Conservation (phyloP, 2,113 vertebrate species). For the Poecilia latipinna region DNA sequence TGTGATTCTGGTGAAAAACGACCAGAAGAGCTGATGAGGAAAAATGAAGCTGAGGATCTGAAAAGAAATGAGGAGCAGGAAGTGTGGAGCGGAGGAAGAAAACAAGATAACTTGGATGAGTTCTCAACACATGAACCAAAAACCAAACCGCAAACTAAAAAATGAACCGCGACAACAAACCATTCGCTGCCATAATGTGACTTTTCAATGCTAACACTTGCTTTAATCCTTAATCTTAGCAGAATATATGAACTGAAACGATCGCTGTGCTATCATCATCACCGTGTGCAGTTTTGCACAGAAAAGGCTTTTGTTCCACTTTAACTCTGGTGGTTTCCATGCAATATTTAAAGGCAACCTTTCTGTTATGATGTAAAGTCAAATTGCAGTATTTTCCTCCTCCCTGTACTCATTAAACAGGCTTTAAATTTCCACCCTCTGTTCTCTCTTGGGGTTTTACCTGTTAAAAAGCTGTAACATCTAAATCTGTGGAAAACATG, state of each 20-base stretch:
- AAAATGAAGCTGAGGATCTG: neutral
- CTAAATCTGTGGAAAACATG: constrained; percentile 74
- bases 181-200: no score
- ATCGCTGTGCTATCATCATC: no score
- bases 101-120: no score
- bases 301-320: neutral
- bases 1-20: neutral
- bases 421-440: constrained; percentile 69
- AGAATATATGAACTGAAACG: no score
- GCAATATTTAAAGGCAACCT: constrained; percentile 21
- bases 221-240: no score
- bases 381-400: constrained; percentile 29
- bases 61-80: no score
- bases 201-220: no score
- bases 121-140: no score
- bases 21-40: neutral
- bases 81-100: no score
- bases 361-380: constrained; percentile 52
- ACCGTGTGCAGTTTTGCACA: no score
- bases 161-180: no score
- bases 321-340: constrained; percentile 36
- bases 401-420: constrained; percentile 51
- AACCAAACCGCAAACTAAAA: no score
- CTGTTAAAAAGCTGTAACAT: constrained; percentile 74
- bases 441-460: constrained; percentile 68